phyloP scores from a whole-genome alignment of 2,113 vertebrate genomes.

The Zeus faber region DNA sequence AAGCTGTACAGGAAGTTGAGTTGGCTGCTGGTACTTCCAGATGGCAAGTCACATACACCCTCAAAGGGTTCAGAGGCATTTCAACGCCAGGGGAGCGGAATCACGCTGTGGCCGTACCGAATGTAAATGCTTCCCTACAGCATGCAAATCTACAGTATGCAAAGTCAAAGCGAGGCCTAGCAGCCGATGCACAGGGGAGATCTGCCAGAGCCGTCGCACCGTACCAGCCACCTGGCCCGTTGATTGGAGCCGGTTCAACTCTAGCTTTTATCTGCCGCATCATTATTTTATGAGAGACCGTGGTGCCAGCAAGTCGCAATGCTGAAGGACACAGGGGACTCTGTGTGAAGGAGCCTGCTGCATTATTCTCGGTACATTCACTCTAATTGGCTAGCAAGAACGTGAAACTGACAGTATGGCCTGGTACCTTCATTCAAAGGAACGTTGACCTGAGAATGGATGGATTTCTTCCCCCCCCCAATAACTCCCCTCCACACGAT shows the following conservation, averaged over 20 bases:
- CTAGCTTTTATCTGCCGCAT: not conserved
- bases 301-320: not conserved
- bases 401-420: too few relatives aligned
- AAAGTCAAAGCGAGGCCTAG: conserved; percentile 4
- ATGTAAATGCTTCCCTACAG: conserved; percentile 36
- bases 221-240: conserved; percentile 1
- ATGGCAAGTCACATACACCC: conserved; percentile 27
- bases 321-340: not conserved
- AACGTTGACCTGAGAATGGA: too few relatives aligned
- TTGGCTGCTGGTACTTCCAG: conserved; percentile 14
- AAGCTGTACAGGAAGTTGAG: conserved; percentile 11
- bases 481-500: too few relatives aligned
- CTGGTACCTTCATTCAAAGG: too few relatives aligned
- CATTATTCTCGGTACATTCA: too few relatives aligned
- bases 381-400: too few relatives aligned
- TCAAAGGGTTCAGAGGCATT: conserved; percentile 7
- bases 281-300: not conserved
- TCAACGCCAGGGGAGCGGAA: conserved; percentile 28
- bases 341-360: not conserved
- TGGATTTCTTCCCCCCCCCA: too few relatives aligned
- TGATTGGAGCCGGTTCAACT: not conserved
- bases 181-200: conserved; percentile 1
- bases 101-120: conserved; percentile 18
- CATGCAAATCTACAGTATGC: conserved; percentile 60
- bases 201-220: conserved; percentile 3